phyloP scores from a whole-genome alignment of 2,797 vertebrate species.

The Distichodus sexfasciatus region DNA sequence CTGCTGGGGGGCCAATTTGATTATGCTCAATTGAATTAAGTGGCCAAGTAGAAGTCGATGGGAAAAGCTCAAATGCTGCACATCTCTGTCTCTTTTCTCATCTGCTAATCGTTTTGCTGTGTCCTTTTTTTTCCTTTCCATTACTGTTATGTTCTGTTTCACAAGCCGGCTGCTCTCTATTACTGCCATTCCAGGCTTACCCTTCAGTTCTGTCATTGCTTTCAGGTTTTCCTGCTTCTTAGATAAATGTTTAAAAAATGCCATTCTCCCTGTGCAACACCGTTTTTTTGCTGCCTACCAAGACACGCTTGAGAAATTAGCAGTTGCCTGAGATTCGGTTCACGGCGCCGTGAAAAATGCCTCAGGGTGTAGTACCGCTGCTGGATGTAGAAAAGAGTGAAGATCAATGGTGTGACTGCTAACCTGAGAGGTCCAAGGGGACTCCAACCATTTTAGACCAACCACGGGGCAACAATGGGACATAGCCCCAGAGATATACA shows the following conservation, averaged over 20 bases:
- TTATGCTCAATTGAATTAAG: slow-evolving; percentile 38
- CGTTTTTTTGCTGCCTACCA: neutral
- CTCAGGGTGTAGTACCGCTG: neutral
- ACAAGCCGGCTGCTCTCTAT: neutral
- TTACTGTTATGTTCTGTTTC: neutral
- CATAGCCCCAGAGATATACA: neutral
- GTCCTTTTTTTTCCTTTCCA: neutral
- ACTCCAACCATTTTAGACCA: neutral
- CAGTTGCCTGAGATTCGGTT: neutral
- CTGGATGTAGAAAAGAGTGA: neutral
- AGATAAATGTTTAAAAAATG: neutral
- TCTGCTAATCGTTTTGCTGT: slow-evolving; percentile 1
- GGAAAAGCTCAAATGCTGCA: slow-evolving; percentile 24
- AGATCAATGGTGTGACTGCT: slow-evolving; percentile 6
- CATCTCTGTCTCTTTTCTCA: slow-evolving; percentile 12
- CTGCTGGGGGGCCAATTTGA: slow-evolving; percentile 26
- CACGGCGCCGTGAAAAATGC: neutral
- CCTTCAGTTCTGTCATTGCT: neutral
- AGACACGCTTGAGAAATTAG: neutral
- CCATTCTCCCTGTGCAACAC: neutral
- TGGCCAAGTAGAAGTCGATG: slow-evolving; percentile 30
- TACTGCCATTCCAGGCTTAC: neutral
- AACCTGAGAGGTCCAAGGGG: neutral
- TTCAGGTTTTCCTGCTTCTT: neutral
- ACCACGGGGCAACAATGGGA: neutral